Conservation (phyloP, 2,888 invertebrate species). For the Drosophila paramelanica region DNA sequence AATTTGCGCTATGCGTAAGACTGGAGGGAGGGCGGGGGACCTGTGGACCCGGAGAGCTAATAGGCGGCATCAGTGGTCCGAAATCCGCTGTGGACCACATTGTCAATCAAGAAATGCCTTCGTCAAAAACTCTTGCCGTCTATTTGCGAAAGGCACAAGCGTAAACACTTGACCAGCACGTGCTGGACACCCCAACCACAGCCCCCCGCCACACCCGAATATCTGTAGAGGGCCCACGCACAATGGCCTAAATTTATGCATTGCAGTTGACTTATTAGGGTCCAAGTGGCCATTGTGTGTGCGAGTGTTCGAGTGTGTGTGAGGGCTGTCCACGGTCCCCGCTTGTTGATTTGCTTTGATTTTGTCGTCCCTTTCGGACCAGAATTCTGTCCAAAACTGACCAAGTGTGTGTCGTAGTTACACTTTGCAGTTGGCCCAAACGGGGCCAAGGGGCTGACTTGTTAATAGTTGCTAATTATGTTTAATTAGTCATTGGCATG, state of each 20-base stretch:
- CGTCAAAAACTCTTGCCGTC: conserved; percentile 21
- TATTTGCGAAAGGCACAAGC: conserved; percentile 69
- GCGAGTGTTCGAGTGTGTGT: not conserved
- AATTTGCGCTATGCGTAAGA: conserved; percentile 47
- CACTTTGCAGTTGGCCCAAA: conserved; percentile 50
- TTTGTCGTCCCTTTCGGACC: conserved; percentile 52
- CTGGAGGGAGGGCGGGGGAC: not conserved
- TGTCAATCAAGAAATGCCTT: conserved; percentile 76
- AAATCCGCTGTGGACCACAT: conserved; percentile 58
- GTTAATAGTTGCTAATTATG: conserved; percentile 79
- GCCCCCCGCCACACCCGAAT: not conserved
- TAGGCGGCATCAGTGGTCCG: not conserved
- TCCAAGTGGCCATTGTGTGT: conserved; percentile 48
- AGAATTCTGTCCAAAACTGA: conserved; percentile 28
- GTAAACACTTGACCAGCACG: conserved; percentile 71
- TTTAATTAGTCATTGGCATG: conserved; percentile 75
- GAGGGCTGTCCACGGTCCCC: conserved; percentile 4
- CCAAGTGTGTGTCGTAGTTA: conserved; percentile 59
- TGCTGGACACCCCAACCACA: conserved; percentile 7
- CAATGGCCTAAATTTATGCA: conserved; percentile 74
- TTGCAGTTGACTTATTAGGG: conserved; percentile 82
- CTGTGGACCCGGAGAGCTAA: too few species aligned
- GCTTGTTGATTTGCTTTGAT: conserved; percentile 78
- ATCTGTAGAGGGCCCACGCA: conserved; percentile 26
- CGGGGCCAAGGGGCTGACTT: conserved; percentile 22